Evolutionary conservation across 2,888 invertebrate species (phyloP), one percentile per base, ranked within the genome.

Genomic region (Tholera decimalis): DNA sequence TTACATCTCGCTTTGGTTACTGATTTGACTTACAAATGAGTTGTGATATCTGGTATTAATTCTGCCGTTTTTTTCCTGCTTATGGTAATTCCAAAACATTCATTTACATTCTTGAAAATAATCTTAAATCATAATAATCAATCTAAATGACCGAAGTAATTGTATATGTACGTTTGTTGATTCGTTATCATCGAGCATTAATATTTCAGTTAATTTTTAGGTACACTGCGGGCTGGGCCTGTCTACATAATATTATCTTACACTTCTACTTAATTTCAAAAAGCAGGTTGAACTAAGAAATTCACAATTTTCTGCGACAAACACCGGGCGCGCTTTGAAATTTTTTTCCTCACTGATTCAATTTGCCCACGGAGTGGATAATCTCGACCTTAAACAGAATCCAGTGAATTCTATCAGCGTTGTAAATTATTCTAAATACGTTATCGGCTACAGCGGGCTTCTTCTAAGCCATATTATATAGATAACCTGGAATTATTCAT

Each of bases 401-500:
- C 35, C 65, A 49, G 57, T 54, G 63, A 51, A 62, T 71, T 79
- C 63, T 71, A 61, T 73, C 69, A 67, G 71, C 65, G 61, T 46
- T 69, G 76, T 79, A 79, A 82, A 83, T 85, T 83, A 81, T 84
- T 82, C 77, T 77, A 79, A 73, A 65, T 78, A 66, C 73, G 72
- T 80, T 77, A 83, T 81, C 75, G 67, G 64, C 44, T 67, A 77
- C 49, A 49, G 61, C 49, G 65, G 61, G 62, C 64, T 73, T 73
- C 60, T 77, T 44, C 61, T 77, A 68, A 72, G 70, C 62, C 65
- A 67, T 69, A 59, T 77, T 80, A 67, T 82, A 79, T 79, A 82
- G 83, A 80, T 78, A 80, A 78, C 80, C 66, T 60, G 57, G 80
- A 84, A 89, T 88, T 85, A 89, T 88, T 87, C 84, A 89, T 85